A percentile compares a stretch with the other conserved stretches of the same genome.
phyloP scores from a whole-genome alignment of 2,797 vertebrate genomes.

The Crypturellus tataupa region DNA sequence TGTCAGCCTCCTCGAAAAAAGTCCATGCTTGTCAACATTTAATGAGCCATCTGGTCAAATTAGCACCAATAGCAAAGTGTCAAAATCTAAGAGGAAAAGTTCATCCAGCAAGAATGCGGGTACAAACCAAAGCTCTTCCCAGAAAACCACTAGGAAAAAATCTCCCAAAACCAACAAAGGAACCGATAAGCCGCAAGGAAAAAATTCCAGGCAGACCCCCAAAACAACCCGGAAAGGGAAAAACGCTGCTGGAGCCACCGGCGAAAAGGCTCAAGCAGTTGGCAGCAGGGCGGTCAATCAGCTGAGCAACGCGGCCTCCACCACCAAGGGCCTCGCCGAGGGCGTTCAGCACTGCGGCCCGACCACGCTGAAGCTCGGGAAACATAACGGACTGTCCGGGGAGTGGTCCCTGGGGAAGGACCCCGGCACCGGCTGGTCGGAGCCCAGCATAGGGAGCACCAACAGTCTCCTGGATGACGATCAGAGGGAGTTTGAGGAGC shows the following conservation, averaged over 20 bases:
- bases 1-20: conserved; percentile 88
- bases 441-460: conserved; percentile 77
- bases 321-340: conserved; percentile 83
- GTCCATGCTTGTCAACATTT: conserved; percentile 85
- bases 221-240: conserved; percentile 95
- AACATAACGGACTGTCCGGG: conserved; percentile 81
- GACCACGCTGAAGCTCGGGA: conserved; percentile 71
- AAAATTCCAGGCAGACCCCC: conserved; percentile 90
- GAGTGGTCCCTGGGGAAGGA: conserved; percentile 88
- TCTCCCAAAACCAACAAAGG: conserved; percentile 91
- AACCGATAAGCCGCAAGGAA: conserved; percentile 87
- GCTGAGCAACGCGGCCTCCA: conserved; percentile 67
- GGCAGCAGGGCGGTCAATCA: conserved; percentile 71
- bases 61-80: conserved; percentile 87
- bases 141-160: conserved; percentile 91
- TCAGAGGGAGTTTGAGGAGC: conserved; percentile 98
- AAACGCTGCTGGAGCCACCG: conserved; percentile 86
- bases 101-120: conserved; percentile 89
- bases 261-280: conserved; percentile 87
- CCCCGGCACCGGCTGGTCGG: conserved; percentile 85
- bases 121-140: conserved; percentile 86
- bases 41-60: conserved; percentile 88
- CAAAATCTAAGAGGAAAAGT: conserved; percentile 95
- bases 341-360: conserved; percentile 78
- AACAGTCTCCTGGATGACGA: conserved; percentile 93